Evolutionary conservation across 2,888 invertebrate genomes (phyloP), one percentile per base, ranked within the genome.

Genomic region (Druceiella hillmani): DNA sequence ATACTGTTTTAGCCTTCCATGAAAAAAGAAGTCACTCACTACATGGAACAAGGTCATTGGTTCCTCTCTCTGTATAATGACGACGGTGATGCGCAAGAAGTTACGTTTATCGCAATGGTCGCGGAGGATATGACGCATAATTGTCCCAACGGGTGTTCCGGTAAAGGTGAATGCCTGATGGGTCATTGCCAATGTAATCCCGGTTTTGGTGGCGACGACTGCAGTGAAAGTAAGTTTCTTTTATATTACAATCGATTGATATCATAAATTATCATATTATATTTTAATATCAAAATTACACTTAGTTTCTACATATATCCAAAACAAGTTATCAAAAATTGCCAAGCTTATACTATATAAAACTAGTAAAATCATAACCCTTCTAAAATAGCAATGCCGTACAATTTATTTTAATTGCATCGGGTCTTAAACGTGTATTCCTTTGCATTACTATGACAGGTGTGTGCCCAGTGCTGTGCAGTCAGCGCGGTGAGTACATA

Each of bases 31-130:
- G 86, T 94, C 36, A 89, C 91, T 3, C 88, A 94, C 58, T 94
- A 91, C 63, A 84, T 98, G 83, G 92, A 94, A 57, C 87, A 89
- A 55, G 98, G 98, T 3, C 87, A 91, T 54, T 98, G 97, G 95
- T 95, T 93, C 63, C 72, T 98, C 32, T 92, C 92, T 10, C 66
- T 98, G 6, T 93, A 95, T 70, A 98, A 98, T 63, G 98, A 98
- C 61, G 90, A 91, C 54, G 89, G 90, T 17, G 89, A 91, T 62
- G 82, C 87, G 7, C 89, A 89, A 59, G 89, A 90, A 64, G 79
- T 91, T 36, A 81, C 86, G 13, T 87, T 91, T 58, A 81, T 87
- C 43, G 89, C 89, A 3, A 78, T 81, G 35, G 78, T 89, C 38
- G 89, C 90, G 33, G 89, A 89, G 57, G 91, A 91, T 57, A 90